Evolutionary conservation across 2,113 vertebrate species (phyloP).

Genomic region (Bujurquina vittata): DNA sequence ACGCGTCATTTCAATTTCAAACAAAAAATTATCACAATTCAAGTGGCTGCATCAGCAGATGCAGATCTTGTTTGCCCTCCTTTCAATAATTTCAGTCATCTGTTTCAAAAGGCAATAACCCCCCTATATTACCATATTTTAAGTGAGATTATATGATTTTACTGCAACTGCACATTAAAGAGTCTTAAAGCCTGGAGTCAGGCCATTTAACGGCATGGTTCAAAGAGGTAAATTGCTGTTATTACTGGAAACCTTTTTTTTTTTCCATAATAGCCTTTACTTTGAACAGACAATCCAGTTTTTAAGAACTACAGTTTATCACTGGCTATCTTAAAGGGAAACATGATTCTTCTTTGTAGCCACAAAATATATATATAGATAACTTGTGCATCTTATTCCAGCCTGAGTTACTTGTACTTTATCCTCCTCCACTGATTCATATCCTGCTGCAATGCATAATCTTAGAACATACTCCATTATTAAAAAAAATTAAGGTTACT

Average conservation of each 20-base stretch:
- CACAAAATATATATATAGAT: slow-evolving; percentile 1
- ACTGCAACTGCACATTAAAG: neutral
- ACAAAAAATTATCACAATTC: neutral
- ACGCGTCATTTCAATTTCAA: neutral
- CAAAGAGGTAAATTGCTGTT: slow-evolving; percentile 8
- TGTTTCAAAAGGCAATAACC: neutral
- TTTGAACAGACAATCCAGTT: neutral
- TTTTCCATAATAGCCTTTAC: neutral
- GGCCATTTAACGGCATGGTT: neutral
- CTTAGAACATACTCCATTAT: slow-evolving; percentile 7
- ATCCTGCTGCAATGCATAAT: neutral
- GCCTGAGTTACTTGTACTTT: neutral
- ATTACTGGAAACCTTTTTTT: neutral
- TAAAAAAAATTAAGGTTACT: neutral
- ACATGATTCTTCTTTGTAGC: neutral
- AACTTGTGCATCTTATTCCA: slow-evolving; percentile 1
- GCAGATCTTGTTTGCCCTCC: neutral
- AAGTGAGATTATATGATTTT: neutral
- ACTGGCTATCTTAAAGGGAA: neutral
- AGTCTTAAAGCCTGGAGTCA: neutral
- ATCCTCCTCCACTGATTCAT: neutral
- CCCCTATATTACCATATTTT: neutral
- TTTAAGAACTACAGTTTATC: neutral
- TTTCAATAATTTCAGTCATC: neutral
- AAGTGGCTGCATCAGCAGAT: neutral